Conservation (phyloP, 1,140 invertebrate genomes). For the Zaprionus africanus region DNA sequence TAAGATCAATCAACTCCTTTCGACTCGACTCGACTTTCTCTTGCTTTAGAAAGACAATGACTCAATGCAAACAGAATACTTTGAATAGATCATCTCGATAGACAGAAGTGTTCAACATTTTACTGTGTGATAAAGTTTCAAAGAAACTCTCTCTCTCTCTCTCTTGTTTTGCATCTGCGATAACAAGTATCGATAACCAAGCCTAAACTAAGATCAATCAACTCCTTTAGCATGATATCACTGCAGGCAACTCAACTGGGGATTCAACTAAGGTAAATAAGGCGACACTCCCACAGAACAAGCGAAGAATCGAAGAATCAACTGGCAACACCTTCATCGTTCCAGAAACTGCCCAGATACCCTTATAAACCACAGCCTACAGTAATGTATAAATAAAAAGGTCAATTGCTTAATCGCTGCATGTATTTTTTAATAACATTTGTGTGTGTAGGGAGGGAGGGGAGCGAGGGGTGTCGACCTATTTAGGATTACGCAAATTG, state of each 20-base stretch:
- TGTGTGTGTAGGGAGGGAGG: too few species aligned
- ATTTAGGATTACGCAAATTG: slow-evolving; percentile 35
- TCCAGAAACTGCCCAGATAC: neutral
- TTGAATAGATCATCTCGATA: too few species aligned
- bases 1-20: neutral
- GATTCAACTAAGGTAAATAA: neutral
- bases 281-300: neutral
- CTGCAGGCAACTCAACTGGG: neutral
- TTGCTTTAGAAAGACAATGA: too few species aligned
- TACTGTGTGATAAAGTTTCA: too few species aligned
- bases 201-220: neutral
- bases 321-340: neutral
- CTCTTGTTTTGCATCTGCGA: too few species aligned
- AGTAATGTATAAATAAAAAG: slow-evolving; percentile 1
- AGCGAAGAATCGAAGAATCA: neutral
- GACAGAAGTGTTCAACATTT: too few species aligned
- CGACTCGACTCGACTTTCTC: too few species aligned
- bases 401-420: slow-evolving; percentile 27
- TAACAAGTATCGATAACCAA: neutral
- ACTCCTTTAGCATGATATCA: neutral
- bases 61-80: too few species aligned
- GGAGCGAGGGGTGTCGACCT: neutral
- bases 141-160: too few species aligned
- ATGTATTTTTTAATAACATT: slow-evolving; percentile 34
- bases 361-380: neutral